Evolutionary conservation across 2,113 vertebrate genomes (phyloP), one percentile per base, ranked within the genome.

Genomic region (Morone chrysops): DNA sequence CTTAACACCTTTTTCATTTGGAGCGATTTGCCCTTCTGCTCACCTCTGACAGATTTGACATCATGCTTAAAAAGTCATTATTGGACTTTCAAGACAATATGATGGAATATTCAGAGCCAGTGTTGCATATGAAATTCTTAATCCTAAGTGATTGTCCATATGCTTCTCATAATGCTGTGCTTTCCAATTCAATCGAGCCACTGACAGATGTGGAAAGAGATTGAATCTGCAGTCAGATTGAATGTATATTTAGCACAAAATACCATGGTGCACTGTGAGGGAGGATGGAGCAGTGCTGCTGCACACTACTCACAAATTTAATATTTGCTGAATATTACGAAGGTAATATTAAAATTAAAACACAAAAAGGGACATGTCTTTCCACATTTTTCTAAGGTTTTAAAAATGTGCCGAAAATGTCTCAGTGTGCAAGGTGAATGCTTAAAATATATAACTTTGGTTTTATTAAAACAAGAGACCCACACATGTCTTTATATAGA

Each of bases 61-160:
- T 80, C 22, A 54, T 40, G n/a, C 5, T 16, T 3, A 48, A 70
- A 60, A 73, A 66, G 36, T 20, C 36, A 70, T 78, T 67, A 82
- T 57, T 88, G 57, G 48, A 75, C 79, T n/a, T 79, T 1, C 51
- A 75, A 67, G 50, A 89, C 74, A 85, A 73, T 75, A 80, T 57
- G 60, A 69, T 40, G 41, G 36, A 75, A 71, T 79, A 75, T 77
- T 78, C 53, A 60, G 40, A 40, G 48, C 36, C 72, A 60, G 45
- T 57, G 67, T 69, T 78, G 50, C n/a, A 78, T 86, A 88, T 82
- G 60, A 85, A 68, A 81, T 72, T 75, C 81, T 74, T 87, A 84
- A 86, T 85, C 71, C 79, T 68, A 59, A 87, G 9, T 3, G 50
- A 80, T 80, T 73, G 75, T 85, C 82, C 82, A 85, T 77, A 66